Evolutionary conservation across 2,888 invertebrate species (phyloP).

Genomic region (Aleiodes alternator): DNA sequence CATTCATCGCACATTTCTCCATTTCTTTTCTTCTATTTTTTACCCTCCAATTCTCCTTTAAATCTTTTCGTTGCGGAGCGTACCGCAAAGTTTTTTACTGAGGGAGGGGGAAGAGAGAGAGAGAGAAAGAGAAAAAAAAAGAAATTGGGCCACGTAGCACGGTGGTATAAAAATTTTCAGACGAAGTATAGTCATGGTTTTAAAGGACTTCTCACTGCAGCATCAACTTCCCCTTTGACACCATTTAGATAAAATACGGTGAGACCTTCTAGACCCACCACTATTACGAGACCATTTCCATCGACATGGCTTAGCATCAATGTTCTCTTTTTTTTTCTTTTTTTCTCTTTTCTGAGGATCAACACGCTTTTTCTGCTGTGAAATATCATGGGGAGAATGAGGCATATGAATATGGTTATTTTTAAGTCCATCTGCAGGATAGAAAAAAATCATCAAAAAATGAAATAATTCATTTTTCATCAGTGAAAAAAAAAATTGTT

Average conservation of each 20-base stretch:
- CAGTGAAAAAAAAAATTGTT: too few species aligned
- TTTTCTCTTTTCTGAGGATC: constrained; percentile 42
- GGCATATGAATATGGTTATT: constrained; percentile 47
- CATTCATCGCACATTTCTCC: constrained; percentile 23
- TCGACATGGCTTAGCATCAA: constrained; percentile 2
- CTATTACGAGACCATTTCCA: constrained; percentile 17
- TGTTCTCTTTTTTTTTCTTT: constrained; percentile 41
- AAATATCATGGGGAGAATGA: constrained; percentile 61
- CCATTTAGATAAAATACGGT: constrained; percentile 71
- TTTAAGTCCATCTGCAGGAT: too few species aligned
- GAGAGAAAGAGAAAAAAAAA: constrained; percentile 5
- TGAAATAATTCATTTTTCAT: too few species aligned
- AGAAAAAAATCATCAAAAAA: too few species aligned
- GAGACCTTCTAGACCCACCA: constrained; percentile 57
- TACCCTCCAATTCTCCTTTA: constrained; percentile 17
- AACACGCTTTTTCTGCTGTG: constrained; percentile 56
- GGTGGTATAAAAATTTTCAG: constrained; percentile 32
- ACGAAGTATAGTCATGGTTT: constrained; percentile 45
- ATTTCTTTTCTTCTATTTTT: constrained; percentile 9
- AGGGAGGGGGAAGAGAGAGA: constrained; percentile 7
- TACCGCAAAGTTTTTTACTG: constrained; percentile 23
- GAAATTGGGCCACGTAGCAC: background rate
- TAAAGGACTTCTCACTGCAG: constrained; percentile 44
- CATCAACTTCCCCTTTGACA: constrained; percentile 66
- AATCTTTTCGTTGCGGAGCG: constrained; percentile 14